Conservation (phyloP, 2,888 invertebrate genomes). For the Labia minor region DNA sequence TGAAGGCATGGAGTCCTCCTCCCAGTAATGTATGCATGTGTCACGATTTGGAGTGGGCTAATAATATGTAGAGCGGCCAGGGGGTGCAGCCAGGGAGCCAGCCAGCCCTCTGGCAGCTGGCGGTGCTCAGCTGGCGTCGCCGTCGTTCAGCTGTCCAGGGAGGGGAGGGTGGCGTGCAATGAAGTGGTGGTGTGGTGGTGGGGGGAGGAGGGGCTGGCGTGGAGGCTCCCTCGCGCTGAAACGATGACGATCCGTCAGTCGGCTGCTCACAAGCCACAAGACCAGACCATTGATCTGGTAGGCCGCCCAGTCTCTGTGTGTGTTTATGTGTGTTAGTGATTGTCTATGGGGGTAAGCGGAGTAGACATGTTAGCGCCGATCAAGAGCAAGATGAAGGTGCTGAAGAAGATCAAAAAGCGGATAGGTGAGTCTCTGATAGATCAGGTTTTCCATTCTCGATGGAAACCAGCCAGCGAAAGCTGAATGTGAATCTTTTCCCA, state of each 20-base stretch:
- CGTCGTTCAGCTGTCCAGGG: neutral
- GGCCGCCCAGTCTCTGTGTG: neutral
- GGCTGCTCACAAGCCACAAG: neutral
- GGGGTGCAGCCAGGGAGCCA: neutral
- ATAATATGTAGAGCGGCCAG: neutral
- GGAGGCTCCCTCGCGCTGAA: neutral
- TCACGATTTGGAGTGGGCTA: too few species aligned
- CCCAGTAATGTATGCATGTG: too few species aligned
- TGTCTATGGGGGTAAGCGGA: slow-evolving; percentile 24
- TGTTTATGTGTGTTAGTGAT: neutral
- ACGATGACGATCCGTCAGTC: neutral
- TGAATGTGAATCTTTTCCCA: slow-evolving; percentile 13
- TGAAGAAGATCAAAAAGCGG: slow-evolving; percentile 79
- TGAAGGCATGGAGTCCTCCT: too few species aligned
- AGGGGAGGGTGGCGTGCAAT: neutral
- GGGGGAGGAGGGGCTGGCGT: neutral
- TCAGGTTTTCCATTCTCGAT: neutral
- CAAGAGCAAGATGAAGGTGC: slow-evolving; percentile 70
- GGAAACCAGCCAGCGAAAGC: neutral
- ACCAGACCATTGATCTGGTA: neutral
- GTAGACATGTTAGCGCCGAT: slow-evolving; percentile 41
- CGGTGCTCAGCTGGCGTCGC: neutral
- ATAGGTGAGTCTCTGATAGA: slow-evolving; percentile 46
- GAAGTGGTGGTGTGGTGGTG: neutral
- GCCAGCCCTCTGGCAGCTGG: neutral